Conservation (phyloP, 2,113 vertebrate species). For the Forbesichthys papilliferus region DNA sequence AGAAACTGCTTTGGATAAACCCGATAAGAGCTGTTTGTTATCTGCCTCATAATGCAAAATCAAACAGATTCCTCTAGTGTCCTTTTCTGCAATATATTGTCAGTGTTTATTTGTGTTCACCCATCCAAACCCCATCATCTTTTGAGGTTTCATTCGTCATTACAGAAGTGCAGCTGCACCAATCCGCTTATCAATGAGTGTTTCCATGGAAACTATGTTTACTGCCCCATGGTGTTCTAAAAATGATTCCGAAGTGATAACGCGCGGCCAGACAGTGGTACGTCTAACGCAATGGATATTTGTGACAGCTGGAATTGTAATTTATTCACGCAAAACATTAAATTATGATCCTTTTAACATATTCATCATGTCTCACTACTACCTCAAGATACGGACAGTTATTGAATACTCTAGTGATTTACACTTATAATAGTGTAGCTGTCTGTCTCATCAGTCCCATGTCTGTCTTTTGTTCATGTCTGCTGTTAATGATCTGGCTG, state of each 20-base stretch:
- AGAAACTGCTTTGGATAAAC: constrained; percentile 34
- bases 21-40: constrained; percentile 65
- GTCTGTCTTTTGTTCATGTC: neutral
- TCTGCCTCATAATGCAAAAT: constrained; percentile 62
- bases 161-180: constrained; percentile 72
- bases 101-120: constrained; percentile 66
- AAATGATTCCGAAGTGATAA: constrained; percentile 74
- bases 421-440: neutral
- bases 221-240: constrained; percentile 73
- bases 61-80: constrained; percentile 59
- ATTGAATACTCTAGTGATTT: neutral
- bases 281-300: constrained; percentile 37
- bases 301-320: constrained; percentile 17
- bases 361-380: too few relatives aligned
- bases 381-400: too few relatives aligned
- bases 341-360: neutral
- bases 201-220: constrained; percentile 81
- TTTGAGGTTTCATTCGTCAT: constrained; percentile 72
- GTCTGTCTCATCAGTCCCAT: neutral
- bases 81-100: constrained; percentile 42
- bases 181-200: constrained; percentile 77
- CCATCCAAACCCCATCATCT: constrained; percentile 63
- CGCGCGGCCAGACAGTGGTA: constrained; percentile 45
- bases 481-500: constrained; percentile 15
- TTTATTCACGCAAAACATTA: neutral